These are phyloP conservation scores for Rotaria magnacalcarata DNA, from an alignment of 2,888 invertebrate genomes.

Conservation along the genomic window DNA sequence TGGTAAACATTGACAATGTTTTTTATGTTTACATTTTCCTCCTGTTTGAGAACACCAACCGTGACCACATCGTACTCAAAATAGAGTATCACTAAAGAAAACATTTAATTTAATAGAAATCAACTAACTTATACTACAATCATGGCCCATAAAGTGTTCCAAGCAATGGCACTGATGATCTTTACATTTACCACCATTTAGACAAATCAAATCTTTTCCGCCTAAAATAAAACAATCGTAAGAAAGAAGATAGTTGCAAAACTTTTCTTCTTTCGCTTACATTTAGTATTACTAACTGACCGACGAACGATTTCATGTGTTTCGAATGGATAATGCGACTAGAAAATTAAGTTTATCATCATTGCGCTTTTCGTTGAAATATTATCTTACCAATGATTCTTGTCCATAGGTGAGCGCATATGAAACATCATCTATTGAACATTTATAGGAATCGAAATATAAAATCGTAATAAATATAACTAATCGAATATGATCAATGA, in stretches of 20 bases:
- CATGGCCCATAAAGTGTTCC: background rate
- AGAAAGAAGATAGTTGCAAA: too few species aligned
- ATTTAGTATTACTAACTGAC: background rate
- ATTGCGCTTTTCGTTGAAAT: too few species aligned
- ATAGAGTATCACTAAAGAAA: background rate
- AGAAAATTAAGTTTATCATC: too few species aligned
- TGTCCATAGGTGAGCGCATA: background rate
- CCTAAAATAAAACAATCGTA: background rate
- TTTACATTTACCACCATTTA: slow-evolving; percentile 13
- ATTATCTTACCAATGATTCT: background rate
- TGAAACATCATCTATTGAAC: background rate
- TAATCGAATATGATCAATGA: background rate
- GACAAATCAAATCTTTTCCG: background rate
- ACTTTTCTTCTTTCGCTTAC: background rate
- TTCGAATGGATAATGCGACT: background rate
- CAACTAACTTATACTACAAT: slow-evolving; percentile 1
- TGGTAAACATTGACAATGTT: background rate
- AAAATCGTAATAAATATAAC: background rate
- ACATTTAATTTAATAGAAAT: background rate
- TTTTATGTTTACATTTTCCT: background rate
- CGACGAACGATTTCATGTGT: background rate
- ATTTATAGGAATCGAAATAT: background rate
- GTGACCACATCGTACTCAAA: background rate
- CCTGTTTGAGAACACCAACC: background rate
- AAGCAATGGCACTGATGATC: background rate